These are phyloP conservation scores for Spisula solida DNA, from an alignment of 2,888 invertebrate species.

Conservation along the genomic window DNA sequence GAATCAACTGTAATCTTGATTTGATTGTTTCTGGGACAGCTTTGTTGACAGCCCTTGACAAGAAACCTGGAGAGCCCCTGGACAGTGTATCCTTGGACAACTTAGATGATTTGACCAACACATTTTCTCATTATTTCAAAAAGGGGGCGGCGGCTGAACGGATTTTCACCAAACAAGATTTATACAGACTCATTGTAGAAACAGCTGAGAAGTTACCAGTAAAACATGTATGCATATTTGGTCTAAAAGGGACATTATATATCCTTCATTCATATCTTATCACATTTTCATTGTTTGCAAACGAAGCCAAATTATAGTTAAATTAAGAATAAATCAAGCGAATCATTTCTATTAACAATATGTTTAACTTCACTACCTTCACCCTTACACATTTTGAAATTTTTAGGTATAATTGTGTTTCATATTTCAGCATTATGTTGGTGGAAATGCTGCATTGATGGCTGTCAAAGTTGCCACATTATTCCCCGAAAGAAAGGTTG, in stretches of 20 bases:
- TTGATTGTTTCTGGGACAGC: conserved; percentile 87
- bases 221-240: conserved; percentile 71
- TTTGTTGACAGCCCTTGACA: conserved; percentile 84
- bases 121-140: conserved; percentile 87
- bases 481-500: conserved; percentile 87
- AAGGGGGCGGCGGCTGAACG: conserved; percentile 88
- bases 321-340: too few species aligned
- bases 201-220: conserved; percentile 73
- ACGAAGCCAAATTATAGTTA: too few species aligned
- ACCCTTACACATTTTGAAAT: too few species aligned
- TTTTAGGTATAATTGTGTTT: not conserved
- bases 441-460: conserved; percentile 89
- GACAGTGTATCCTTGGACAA: conserved; percentile 58
- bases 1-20: conserved; percentile 88
- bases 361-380: too few species aligned
- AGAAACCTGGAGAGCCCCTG: conserved; percentile 76
- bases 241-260: too few species aligned
- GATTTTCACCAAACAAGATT: conserved; percentile 76
- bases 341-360: too few species aligned
- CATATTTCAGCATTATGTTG: conserved; percentile 86
- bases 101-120: conserved; percentile 87
- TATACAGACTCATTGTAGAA: conserved; percentile 76
- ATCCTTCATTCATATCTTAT: too few species aligned
- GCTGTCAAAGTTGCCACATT: conserved; percentile 87
- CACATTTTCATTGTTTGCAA: too few species aligned